Conservation (phyloP, 2,113 vertebrate genomes). For the Sander vitreus region DNA sequence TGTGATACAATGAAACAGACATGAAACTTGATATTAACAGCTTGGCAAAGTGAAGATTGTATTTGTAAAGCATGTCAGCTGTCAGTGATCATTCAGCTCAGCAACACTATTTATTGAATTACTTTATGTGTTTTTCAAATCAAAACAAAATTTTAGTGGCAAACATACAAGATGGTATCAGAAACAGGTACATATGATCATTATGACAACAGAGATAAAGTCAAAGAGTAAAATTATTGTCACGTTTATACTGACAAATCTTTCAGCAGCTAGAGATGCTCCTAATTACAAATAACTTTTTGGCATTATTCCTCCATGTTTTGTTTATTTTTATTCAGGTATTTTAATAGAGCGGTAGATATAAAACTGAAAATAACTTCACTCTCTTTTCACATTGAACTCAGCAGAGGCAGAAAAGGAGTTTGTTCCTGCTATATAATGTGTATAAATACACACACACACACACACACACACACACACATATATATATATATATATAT, state of each 20-base stretch:
- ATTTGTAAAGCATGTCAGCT: conserved; percentile 32
- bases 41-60: conserved; percentile 10
- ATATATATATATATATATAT: not conserved
- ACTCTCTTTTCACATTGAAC: conserved; percentile 54
- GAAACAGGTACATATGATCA: conserved; percentile 1
- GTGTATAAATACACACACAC: not conserved
- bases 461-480: not conserved
- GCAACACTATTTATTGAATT: conserved; percentile 22
- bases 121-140: conserved; percentile 11
- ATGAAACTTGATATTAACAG: conserved; percentile 50
- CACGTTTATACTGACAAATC: not conserved
- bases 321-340: not conserved
- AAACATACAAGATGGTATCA: conserved; percentile 6
- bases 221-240: conserved; percentile 61
- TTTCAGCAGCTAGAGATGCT: not conserved
- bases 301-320: not conserved
- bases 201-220: conserved; percentile 3
- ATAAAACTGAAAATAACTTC: conserved; percentile 59
- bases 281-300: conserved; percentile 2
- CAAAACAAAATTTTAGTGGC: not conserved
- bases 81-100: conserved; percentile 33
- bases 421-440: conserved; percentile 29
- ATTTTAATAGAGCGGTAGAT: not conserved
- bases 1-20: conserved; percentile 56
- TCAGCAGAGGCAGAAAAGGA: conserved; percentile 35